Evolutionary conservation across 92 coral and sea anemone genomes (phyloP).

Genomic region (Phymanthus crucifer): DNA sequence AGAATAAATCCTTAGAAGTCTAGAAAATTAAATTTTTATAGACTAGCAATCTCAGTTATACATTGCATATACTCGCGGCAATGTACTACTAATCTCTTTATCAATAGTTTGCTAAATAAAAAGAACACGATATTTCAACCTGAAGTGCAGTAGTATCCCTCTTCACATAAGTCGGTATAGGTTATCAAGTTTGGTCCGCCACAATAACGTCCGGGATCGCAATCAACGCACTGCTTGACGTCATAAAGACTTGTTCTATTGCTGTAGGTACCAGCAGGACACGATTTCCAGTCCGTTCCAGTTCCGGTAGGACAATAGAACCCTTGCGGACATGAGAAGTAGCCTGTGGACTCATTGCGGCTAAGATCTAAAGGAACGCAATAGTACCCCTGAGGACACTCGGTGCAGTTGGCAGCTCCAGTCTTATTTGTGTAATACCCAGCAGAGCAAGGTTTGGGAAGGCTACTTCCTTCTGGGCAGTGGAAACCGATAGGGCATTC

Average conservation of each 20-base stretch:
- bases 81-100: too few species aligned
- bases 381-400: constrained; percentile 76
- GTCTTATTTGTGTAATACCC: constrained; percentile 83
- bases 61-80: too few species aligned
- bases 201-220: constrained; percentile 92
- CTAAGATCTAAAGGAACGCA: constrained; percentile 82
- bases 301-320: constrained; percentile 87
- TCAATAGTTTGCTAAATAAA: not conserved
- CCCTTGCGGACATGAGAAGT: constrained; percentile 73
- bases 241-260: constrained; percentile 72
- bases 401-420: constrained; percentile 63
- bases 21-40: too few species aligned
- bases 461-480: constrained; percentile 84
- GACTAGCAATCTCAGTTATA: too few species aligned
- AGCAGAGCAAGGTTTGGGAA: constrained; percentile 88
- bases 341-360: constrained; percentile 77
- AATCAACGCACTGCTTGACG: constrained; percentile 78
- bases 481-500: constrained; percentile 91
- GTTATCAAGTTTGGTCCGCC: constrained; percentile 83
- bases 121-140: constrained; percentile 49
- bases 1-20: too few species aligned
- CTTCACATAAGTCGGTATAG: constrained; percentile 74
- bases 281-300: constrained; percentile 85
- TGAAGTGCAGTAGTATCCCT: constrained; percentile 90
- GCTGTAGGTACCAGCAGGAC: constrained; percentile 96